Percentiles rank a stretch among this genome's conserved stretches.
Evolutionary conservation across 2,797 vertebrate genomes (phyloP).

Genomic region (Myotis findleyi): DNA sequence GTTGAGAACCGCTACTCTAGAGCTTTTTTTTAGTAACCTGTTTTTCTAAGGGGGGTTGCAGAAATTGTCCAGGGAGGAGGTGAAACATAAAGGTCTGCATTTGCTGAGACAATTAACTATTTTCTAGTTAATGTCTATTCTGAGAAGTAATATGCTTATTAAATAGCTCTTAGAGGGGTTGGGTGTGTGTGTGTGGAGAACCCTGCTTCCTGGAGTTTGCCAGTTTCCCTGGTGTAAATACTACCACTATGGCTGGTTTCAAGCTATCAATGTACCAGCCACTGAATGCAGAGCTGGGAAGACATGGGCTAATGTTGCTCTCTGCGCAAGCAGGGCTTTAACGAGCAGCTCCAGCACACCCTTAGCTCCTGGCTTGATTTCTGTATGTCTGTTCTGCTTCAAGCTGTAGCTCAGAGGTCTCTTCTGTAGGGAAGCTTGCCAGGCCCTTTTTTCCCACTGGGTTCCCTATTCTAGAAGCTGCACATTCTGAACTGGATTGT

Average conservation of each 20-base stretch:
- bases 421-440: neutral
- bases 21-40: neutral
- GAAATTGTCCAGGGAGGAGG: neutral
- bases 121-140: neutral
- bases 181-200: neutral
- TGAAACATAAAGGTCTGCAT: neutral
- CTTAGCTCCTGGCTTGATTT: accelerated
- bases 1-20: too few species aligned
- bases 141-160: neutral
- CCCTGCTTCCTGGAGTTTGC: neutral
- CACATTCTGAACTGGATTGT: neutral
- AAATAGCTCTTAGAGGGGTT: neutral
- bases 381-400: neutral
- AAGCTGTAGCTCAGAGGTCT: neutral
- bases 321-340: neutral
- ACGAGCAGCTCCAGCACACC: accelerated
- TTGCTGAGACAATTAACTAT: neutral
- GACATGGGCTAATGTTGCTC: accelerated
- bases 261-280: neutral
- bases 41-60: neutral
- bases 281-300: neutral
- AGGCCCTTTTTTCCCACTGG: neutral
- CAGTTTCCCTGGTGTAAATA: neutral
- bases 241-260: neutral
- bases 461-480: neutral